Percentiles rank a stretch among this genome's conserved stretches.
These are phyloP conservation scores for Ataeniobius toweri DNA, from an alignment of 2,797 vertebrate genomes.

Conservation along the genomic window DNA sequence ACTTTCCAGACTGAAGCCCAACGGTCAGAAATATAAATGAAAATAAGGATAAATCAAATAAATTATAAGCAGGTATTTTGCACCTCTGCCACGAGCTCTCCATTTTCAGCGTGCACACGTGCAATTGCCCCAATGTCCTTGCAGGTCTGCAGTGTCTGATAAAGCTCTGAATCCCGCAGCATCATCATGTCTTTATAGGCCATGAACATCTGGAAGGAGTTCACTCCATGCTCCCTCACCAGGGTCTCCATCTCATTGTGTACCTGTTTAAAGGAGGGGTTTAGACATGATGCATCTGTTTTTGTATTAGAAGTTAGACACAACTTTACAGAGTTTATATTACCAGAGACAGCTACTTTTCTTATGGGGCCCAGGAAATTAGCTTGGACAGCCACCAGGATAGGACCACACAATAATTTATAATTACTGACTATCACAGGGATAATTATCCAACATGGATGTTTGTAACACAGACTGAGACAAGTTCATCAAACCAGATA, in stretches of 20 bases:
- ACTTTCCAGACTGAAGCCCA: neutral
- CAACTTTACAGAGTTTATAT: no score
- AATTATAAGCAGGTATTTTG: neutral
- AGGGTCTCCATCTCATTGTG: constrained; percentile 92
- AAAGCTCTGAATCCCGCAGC: constrained; percentile 75
- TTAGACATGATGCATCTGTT: neutral
- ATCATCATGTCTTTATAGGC: constrained; percentile 79
- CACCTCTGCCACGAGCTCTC: constrained; percentile 78
- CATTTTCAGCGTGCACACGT: constrained; percentile 76
- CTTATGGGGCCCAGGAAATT: constrained; percentile 37
- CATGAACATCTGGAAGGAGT: constrained; percentile 82
- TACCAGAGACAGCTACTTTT: no score
- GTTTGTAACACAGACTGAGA: neutral
- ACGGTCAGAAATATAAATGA: neutral
- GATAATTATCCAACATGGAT: constrained; percentile 4
- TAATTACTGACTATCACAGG: constrained; percentile 14
- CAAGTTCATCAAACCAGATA: no score
- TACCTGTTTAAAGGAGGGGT: constrained; percentile 78
- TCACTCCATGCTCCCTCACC: constrained; percentile 88
- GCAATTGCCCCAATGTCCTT: constrained; percentile 79
- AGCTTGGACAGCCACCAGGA: constrained; percentile 49
- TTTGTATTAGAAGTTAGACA: neutral
- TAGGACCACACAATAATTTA: constrained; percentile 32
- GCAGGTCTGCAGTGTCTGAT: constrained; percentile 74
- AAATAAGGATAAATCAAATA: neutral